Evolutionary conservation across 2,113 vertebrate genomes (phyloP), one percentile per base, ranked within the genome.

Genomic region (Periophthalmus modestus): DNA sequence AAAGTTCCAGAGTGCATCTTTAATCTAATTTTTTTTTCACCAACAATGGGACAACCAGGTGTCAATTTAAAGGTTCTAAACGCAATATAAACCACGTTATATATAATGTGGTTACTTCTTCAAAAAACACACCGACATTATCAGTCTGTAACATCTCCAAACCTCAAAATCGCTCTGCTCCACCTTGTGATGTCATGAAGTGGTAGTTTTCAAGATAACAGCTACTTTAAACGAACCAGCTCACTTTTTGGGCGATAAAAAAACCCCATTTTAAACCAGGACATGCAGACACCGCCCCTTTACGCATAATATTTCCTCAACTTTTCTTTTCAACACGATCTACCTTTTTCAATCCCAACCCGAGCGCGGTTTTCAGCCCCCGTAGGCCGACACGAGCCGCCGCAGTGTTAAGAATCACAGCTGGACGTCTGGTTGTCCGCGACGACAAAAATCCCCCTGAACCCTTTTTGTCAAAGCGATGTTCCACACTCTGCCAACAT

Each of bases 401-500:
- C 21, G 6, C 34, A 36, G 62, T 43, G 62, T 21, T 65, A n/a
- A 36, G 33, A 43, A 43, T 39, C 62, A n/a, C 62, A 65, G 34
- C 62, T 65, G 62, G 34, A 39, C 62, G 62, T 39, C 62, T n/a
- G 62, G 34, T 43, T 7, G 61, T 33, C 34, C 9, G 59, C 33
- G 24, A 34, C 24, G 15, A 72, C 43, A 67, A 46, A 79, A 79
- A 24, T 54, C 15, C 48, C 57, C 72, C 50, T 36, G 54, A 80
- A 71, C 24, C 24, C 43, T 68, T 66, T 21, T 77, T 74, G 75
- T 82, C 54, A 65, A 71, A 71, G 65, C 72, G 78, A 84, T 80
- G 23, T 68, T 43, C 70, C 71, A 73, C 74, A 69, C 52, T 21
- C 7, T 36, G n/a, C 61, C 72, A 36, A 48, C 36, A 59, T 83